Base-by-base conservation (phyloP, 2,888 invertebrate species). In the Melikaiella ostensackeni region DNA sequence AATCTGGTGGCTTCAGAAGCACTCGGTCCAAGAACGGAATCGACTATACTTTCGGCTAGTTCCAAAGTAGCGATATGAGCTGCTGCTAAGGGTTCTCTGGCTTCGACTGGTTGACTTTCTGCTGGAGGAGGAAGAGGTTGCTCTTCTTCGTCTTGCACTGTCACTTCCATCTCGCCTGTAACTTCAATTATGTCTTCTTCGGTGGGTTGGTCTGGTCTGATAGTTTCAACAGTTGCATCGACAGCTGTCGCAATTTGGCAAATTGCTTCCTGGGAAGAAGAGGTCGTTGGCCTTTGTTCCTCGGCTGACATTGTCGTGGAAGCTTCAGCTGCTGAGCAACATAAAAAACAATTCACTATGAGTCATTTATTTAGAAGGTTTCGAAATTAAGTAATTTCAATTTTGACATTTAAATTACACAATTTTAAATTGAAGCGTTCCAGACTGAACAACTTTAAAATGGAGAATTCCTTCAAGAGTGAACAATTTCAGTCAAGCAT, bases 31-130 rank as follows among this genome's bases (percentile, higher is more conserved):
- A 92, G 84, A 16, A 92, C 92, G 24, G 92, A 92, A 79, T 92
- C 92, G 2, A 92, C 91, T 64, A 92, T 90, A 75, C 91, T 92
- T 81, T 91, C 92, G 1, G 92, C 92, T 16, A 92, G 85, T 79
- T 91, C 90, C 35, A 89, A 84, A 2, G 89, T 89, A 1, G 90
- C 84, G 81, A 86, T 89, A 2, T 88, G 79, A 79, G 85, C 87
- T 11, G 85, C 83, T 9, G 87, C 82, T 27, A 86, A 86, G 11
- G 87, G 87, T 79, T 90, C 88, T 64, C 87, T 80, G 24, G 79
- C 83, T 73, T 89, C 88, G 0, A 83, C 50, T 0, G 82, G 38
- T 33, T 84, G 84, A 27, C 86, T 85, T 21, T 88, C 88, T 1
- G 86, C 86, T 0, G 86, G 85, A 5, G 89, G 87, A 8, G 88